Base-by-base conservation (phyloP, 2,888 invertebrate genomes). In the Hesperia comma region DNA sequence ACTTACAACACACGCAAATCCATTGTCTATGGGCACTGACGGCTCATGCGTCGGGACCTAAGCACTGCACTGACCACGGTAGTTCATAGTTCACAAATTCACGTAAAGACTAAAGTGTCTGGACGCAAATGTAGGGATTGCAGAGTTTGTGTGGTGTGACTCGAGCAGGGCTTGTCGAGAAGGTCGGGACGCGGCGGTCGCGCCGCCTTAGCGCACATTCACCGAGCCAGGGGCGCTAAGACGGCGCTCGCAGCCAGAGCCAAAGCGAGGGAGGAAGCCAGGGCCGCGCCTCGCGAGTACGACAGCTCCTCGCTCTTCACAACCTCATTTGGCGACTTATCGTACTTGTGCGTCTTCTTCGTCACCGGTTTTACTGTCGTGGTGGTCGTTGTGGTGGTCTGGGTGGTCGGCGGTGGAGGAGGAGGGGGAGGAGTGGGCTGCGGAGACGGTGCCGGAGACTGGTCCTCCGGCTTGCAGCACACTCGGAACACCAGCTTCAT, bases 401-500 rank as follows among this genome's bases (percentile, higher is more conserved):
- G 81, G 69, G 94, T 88, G 70, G 94, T 90, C 63, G 93, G 84
- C 17, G 93, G 94, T 19, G 94, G 91, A 33, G 94, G 93, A 10
- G 94, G 93, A 43, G 94, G 92, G 67, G 94, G 93, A 67, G 92
- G 88, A 68, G 93, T 92, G 61, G 93, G 93, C 82, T 93, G 93
- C 63, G 90, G 86, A 2, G 66, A 66, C n/a, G 93, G 90, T 62
- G 86, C 91, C 70, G 92, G 93, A 56, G 87, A 92, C 82, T 90
- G 93, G 82, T 95, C 95, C 81, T 96, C 95, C 49, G 96, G 95
- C 81, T 95, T 95, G 92, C 98, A 98, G 93, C 98, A 98, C 68
- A 98, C 98, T 90, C 98, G 97, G 92, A 98, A 98, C 70, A 98
- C 97, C 79, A 98, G 96, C 94, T 98, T 98, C 98, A 98, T 98